Evolutionary conservation across 2,113 vertebrate genomes (phyloP), one percentile per base, ranked within the genome.

Genomic region (Tragelaphus imberbis): DNA sequence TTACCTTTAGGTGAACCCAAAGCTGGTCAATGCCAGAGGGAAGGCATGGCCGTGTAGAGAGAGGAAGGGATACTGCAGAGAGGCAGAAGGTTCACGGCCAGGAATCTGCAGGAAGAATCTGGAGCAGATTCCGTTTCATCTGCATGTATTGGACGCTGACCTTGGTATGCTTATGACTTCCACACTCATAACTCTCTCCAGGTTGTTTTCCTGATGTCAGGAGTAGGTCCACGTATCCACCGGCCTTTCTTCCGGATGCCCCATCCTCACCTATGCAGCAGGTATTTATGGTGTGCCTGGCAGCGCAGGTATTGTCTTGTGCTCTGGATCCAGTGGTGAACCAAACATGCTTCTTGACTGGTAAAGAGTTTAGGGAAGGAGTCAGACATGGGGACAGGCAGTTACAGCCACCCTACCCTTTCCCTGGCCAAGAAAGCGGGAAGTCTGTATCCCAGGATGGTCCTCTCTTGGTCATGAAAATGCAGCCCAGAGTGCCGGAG

Each of bases 401-500:
- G 16, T 65, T n/a, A 8, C 28, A 58, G 25, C 33, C 25, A 28
- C 53, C 30, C 8, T 6, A 16, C 13, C n/a, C 6, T 79, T 49
- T 51, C 16, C n/a, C 2, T 0, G 25, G 25, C 36, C 17, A 40
- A 58, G 27, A 11, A 56, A 33, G 30, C 1, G 19, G 36, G 27
- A 61, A 51, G 49, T 28, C 36, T 56, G 30, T 85, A 3, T 30
- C 19, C 0, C 23, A 40, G 30, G 23, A 58, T 4, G 16, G 17
- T 59, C 33, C 55, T 44, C 21, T 82, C 71, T 75, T n/a, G 15
- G 6, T 21, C 25, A 1, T 49, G 47, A 49, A 81, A 86, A 85
- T 1, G 1, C 0, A 0, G 12, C 71, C 80, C 47, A 30, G 53
- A 2, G 63, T 59, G 56, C 0, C 1, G 16, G 49, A 63, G 36